Evolutionary conservation across 1,140 invertebrate species (phyloP).

Genomic region (Drosophila pandora): DNA sequence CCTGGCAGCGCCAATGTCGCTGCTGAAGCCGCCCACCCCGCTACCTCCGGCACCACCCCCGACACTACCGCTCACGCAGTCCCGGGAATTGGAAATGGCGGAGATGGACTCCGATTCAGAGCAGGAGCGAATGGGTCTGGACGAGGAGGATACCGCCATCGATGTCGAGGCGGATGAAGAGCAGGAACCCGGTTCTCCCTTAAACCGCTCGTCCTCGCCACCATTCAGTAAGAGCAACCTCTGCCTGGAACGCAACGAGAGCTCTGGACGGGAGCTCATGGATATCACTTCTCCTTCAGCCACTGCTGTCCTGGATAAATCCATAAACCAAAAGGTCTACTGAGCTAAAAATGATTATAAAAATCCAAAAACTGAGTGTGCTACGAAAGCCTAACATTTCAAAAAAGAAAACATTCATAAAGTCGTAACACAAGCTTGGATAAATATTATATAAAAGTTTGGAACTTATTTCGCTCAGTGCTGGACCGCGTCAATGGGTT

Average conservation of each 20-base stretch:
- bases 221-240: constrained; percentile 25
- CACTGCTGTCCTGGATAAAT: constrained; percentile 31
- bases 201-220: constrained; percentile 4
- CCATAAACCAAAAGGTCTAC: constrained; percentile 57
- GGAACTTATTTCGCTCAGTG: constrained; percentile 26
- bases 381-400: background rate
- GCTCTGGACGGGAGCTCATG: constrained; percentile 11
- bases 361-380: constrained; percentile 31
- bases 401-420: background rate
- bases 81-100: constrained; percentile 12
- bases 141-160: constrained; percentile 66
- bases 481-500: constrained; percentile 65
- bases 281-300: background rate
- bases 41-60: constrained; percentile 20
- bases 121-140: constrained; percentile 28
- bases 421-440: background rate
- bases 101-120: constrained; percentile 62
- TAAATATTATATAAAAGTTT: background rate
- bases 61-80: constrained; percentile 2
- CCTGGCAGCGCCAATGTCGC: constrained; percentile 74
- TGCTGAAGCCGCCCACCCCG: constrained; percentile 63
- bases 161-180: constrained; percentile 75
- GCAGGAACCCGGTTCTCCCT: constrained; percentile 25
- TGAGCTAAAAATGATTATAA: constrained; percentile 24
- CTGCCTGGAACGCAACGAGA: constrained; percentile 61